Evolutionary conservation across 1,140 invertebrate genomes (phyloP), one percentile per base, ranked within the genome.

Genomic region (Mylabris phalerata): DNA sequence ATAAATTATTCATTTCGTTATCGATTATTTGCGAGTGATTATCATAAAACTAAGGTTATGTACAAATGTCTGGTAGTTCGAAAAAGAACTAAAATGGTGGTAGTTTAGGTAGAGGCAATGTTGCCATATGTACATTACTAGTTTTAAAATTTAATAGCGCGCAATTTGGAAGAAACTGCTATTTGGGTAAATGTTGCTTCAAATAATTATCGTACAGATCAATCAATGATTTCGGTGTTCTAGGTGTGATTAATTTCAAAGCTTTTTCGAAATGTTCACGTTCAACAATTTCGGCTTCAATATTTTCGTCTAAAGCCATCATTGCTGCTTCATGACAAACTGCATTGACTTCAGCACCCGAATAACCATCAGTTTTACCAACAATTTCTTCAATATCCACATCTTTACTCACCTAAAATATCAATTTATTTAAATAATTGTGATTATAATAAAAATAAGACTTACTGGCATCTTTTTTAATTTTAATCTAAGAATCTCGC

Each of bases 301-400:
- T 77, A 56, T 85, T 77, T 66, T 91, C 86, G 69, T 90, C 82
- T 41, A 95, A 72, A 7, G 91, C 88, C 70, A 80, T 80, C 68
- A 93, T 77, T 0, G 86, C 92, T 10, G 93, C 92, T 78, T 93
- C 91, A 59, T 92, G 82, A 70, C 92, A 95, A 5, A 95, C 79
- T 2, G 89, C 88, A 63, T 88, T 83, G 3, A 94, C 84, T 80
- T 96, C 93, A 3, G 93, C 93, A 2, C 93, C 92, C 0, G 93
- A 93, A 77, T 92, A 95, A 11, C 82, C 82, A 27, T 85, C 77
- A 2, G 90, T 93, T 47, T 66, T 66, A 1, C 76, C 59, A 0
- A 89, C 86, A 50, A 95, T 72, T 40, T 77, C 66, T 2, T 84
- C 74, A 24, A 90, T 64, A 60, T 80, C 66, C 3, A 94, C 81